phyloP scores from a whole-genome alignment of 2,797 vertebrate genomes.

The Sciurus vulgaris region DNA sequence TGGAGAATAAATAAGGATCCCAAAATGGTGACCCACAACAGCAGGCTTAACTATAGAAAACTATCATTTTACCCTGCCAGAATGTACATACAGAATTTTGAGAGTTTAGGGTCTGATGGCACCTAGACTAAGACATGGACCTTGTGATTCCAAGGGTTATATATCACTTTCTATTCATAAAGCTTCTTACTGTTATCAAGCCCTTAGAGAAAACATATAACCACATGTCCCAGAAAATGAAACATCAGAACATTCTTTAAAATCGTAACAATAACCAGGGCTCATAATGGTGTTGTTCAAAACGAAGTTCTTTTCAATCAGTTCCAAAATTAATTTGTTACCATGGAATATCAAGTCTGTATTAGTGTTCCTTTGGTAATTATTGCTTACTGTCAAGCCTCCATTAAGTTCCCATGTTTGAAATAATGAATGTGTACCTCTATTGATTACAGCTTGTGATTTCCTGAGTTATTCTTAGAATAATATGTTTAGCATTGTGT shows the following conservation, averaged over 20 bases:
- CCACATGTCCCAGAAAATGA: not conserved
- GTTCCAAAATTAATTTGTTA: slow-evolving; percentile 72
- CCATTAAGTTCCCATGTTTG: slow-evolving; percentile 70
- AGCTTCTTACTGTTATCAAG: not conserved
- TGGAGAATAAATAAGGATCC: not conserved
- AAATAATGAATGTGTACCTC: slow-evolving; percentile 61
- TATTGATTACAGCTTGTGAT: slow-evolving; percentile 50
- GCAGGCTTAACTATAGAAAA: not conserved
- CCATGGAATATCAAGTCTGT: slow-evolving; percentile 50
- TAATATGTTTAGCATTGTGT: slow-evolving; percentile 42
- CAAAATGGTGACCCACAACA: not conserved
- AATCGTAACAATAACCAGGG: slow-evolving; percentile 30
- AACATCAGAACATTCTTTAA: slow-evolving; percentile 54
- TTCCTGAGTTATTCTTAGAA: slow-evolving; percentile 63
- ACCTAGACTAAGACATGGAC: not conserved
- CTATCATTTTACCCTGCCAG: not conserved
- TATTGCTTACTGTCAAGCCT: slow-evolving; percentile 46
- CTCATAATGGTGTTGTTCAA: slow-evolving; percentile 36
- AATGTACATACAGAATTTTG: not conserved
- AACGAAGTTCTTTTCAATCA: slow-evolving; percentile 68
- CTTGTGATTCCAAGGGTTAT: not conserved
- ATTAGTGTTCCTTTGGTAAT: slow-evolving; percentile 46
- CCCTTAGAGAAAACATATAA: not conserved
- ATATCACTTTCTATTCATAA: slow-evolving; percentile 29
- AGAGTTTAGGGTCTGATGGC: not conserved